Conservation (phyloP, 2,888 invertebrate species). For the Melipona beecheii region DNA sequence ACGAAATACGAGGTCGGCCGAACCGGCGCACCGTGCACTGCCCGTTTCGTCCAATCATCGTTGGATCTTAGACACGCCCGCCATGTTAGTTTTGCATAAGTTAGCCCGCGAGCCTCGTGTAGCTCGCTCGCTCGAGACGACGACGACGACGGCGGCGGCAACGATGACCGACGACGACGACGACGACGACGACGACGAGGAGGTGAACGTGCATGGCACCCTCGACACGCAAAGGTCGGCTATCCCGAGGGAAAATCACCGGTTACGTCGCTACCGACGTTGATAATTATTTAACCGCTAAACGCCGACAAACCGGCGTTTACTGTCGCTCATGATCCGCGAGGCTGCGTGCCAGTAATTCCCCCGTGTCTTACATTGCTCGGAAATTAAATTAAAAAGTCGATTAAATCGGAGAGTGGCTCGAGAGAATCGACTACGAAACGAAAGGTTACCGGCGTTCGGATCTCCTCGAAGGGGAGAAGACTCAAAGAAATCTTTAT, state of each 20-base stretch:
- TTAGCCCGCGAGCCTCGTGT: slow-evolving; percentile 63
- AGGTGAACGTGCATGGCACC: slow-evolving; percentile 38
- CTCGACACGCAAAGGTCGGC: slow-evolving; percentile 60
- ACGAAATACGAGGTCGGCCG: slow-evolving; percentile 80
- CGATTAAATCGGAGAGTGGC: not conserved
- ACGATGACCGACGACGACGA: slow-evolving; percentile 40
- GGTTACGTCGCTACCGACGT: slow-evolving; percentile 52
- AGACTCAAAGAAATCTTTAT: not conserved
- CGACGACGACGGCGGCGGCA: not conserved
- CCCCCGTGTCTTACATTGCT: not conserved
- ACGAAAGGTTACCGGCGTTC: not conserved
- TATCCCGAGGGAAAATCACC: slow-evolving; percentile 54
- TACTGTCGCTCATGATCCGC: slow-evolving; percentile 41
- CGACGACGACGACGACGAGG: slow-evolving; percentile 18
- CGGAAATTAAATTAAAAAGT: slow-evolving; percentile 10
- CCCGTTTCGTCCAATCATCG: slow-evolving; percentile 79
- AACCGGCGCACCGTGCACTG: slow-evolving; percentile 62
- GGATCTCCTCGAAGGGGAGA: not conserved
- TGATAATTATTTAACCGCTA: slow-evolving; percentile 65
- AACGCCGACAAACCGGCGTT: slow-evolving; percentile 43
- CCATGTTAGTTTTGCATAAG: slow-evolving; percentile 79
- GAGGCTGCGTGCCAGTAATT: slow-evolving; percentile 8
- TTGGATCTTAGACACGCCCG: slow-evolving; percentile 76
- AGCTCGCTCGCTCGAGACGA: slow-evolving; percentile 26
- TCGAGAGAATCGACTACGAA: not conserved